These are phyloP conservation scores for Drosophila koepferae DNA, from an alignment of 2,888 invertebrate genomes.

Conservation along the genomic window DNA sequence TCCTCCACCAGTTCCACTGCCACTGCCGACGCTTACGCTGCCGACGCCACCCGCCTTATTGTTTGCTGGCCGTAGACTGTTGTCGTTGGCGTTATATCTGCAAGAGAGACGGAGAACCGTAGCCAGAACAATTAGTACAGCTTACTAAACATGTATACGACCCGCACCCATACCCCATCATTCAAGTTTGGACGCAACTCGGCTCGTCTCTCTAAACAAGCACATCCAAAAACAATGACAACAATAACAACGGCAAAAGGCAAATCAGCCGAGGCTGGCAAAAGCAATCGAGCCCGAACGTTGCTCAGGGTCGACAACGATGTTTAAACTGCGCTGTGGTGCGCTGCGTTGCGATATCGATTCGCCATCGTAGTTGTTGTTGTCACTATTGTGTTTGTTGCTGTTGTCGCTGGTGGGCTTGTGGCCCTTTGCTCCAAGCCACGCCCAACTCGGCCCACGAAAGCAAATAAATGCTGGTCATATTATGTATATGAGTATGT, in stretches of 20 bases:
- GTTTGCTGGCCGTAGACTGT: constrained; percentile 70
- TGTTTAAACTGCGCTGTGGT: constrained; percentile 25
- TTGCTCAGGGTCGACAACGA: constrained; percentile 57
- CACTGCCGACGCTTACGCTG: constrained; percentile 22
- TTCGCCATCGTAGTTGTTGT: constrained; percentile 34
- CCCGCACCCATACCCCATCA: background rate
- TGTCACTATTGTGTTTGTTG: constrained; percentile 11
- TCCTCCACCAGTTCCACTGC: constrained; percentile 36
- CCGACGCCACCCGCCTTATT: constrained; percentile 84
- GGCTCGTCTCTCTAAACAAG: constrained; percentile 6
- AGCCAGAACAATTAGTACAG: constrained; percentile 39
- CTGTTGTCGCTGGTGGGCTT: constrained; percentile 17
- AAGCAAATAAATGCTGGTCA: constrained; percentile 40
- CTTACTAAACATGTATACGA: constrained; percentile 1
- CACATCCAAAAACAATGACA: constrained; percentile 13
- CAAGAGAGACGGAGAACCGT: constrained; percentile 13
- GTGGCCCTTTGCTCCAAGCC: constrained; percentile 28
- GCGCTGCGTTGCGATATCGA: constrained; percentile 54
- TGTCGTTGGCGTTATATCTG: constrained; percentile 82
- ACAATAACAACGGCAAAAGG: background rate
- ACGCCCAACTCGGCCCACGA: constrained; percentile 41
- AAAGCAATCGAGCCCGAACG: constrained; percentile 49
- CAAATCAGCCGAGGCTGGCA: constrained; percentile 23
- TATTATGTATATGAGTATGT: constrained; percentile 16
- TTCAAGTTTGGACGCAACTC: background rate